Base-by-base conservation (phyloP, 2,113 vertebrate genomes). In the Corythoichthys intestinalis region DNA sequence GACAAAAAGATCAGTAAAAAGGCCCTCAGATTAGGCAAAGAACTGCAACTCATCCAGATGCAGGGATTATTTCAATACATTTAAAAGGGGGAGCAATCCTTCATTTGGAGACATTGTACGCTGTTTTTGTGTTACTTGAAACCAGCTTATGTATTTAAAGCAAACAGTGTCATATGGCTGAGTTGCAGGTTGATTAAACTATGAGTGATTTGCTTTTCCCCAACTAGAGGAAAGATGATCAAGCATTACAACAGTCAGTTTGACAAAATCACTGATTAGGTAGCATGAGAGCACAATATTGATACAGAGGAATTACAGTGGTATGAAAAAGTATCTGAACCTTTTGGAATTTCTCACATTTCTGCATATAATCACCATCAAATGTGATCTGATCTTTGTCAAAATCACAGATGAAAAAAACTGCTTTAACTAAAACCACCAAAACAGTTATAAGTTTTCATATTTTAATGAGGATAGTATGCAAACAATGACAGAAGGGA, bases 81-180 rank as follows among this genome's bases (percentile, higher is more conserved):
- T 96, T 94, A 58, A 12, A 1, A 2, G 92, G 86, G 87, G 88
- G 79, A 87, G 88, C 92, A 91, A 67, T 93, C 93, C 92, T 92
- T 15, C 91, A 41, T 14, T 72, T 70, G 79, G 44, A 65, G 73
- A 71, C 34, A 58, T 3, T 56, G 53, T 56, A 46, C 53, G 67
- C 72, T 73, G 70, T 82, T 77, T 80, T 69, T 68, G 41, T 72
- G 72, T 65, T 58, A 34, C 64, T 70, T 70, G 75, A 75, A 62
- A 72, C 77, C 68, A 44, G 75, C 61, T 48, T 58, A 49, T 14
- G 34, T 64, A 58, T 57, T 72, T 60, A 62, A 66, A 37, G 34
- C 38, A 52, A 71, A 67, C 65, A 65, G 52, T 47, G 59, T 53
- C 58, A 47, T 46, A 65, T 46, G 53, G 64, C 53, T 56, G 58